These are phyloP conservation scores for Gephyroberyx darwinii DNA, from an alignment of 2,797 vertebrate genomes.

Conservation along the genomic window DNA sequence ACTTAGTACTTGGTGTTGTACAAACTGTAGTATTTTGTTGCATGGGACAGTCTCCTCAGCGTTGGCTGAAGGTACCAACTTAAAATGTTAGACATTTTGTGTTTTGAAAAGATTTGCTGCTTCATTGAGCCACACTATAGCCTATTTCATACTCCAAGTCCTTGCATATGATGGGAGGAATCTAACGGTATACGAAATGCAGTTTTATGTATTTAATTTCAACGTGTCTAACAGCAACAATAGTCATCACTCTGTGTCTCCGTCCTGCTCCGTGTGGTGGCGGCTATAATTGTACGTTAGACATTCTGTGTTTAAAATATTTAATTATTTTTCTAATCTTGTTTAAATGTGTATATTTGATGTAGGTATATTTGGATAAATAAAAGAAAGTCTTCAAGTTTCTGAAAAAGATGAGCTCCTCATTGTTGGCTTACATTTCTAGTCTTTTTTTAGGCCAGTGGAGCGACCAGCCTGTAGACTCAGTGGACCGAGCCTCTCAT, in stretches of 20 bases:
- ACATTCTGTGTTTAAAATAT: constrained; percentile 68
- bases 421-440: not conserved
- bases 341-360: constrained; percentile 74
- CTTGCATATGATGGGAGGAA: constrained; percentile 34
- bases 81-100: constrained; percentile 38
- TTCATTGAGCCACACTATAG: constrained; percentile 43
- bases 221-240: constrained; percentile 46
- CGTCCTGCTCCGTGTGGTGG: constrained; percentile 49
- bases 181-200: constrained; percentile 63
- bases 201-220: constrained; percentile 74
- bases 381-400: constrained; percentile 53
- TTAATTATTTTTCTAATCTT: constrained; percentile 78
- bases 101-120: constrained; percentile 45
- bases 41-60: constrained; percentile 59
- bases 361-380: constrained; percentile 77
- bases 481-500: not conserved
- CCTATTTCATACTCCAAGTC: constrained; percentile 34
- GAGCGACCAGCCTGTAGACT: too few relatives aligned
- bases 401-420: not conserved
- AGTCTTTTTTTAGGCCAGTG: too few relatives aligned
- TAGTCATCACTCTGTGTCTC: constrained; percentile 51
- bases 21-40: constrained; percentile 59
- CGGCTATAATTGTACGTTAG: constrained; percentile 61
- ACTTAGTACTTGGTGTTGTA: constrained; percentile 51
- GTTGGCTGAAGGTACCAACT: constrained; percentile 30